Evolutionary conservation across 1,140 invertebrate species (phyloP), one percentile per base, ranked within the genome.

Genomic region (Brachionus sp.): DNA sequence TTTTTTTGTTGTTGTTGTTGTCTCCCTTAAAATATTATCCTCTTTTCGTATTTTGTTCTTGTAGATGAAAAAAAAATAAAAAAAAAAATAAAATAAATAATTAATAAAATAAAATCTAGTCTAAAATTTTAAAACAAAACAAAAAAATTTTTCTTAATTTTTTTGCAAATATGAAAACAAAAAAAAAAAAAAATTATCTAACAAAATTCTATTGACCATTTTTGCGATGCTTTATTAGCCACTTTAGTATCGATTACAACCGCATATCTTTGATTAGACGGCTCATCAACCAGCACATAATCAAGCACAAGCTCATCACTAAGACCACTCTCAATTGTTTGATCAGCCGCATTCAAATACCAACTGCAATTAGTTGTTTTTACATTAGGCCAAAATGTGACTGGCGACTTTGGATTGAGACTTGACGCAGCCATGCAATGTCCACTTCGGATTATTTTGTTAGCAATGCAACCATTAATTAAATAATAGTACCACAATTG

Each of bases 341-440:
- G 77, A 23, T 80, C 77, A 10, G 5, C 23, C 9, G 3, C 5
- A 64, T 80, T 66, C 33, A 42, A 80, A 80, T 42, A 80, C 77
- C 77, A 80, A 64, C 77, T 80, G 16, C 77, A 80, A 66, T 80
- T 80, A 29, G 77, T 80, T 10, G 77, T 80, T 80, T 80, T 80
- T 1, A 80, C 77, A 80, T 80, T 80, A 7, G 77, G 77, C 77
- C 77, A 80, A 62, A 80, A 80, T 33, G 50, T 62, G 12, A 80
- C 77, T 0, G 77, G 77, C 16, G 77, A 80, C 25, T 80, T 80
- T 19, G 77, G n/a, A 44, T 80, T 80, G 0, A 80, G 35, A 62
- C 77, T 80, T 1, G 77, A 80, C 5, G 77, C 77, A 29, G 77
- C 77, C 77, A 80, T 80, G 35, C 77, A 80, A 16, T 80, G 77